A percentile compares a stretch with the other conserved stretches of the same genome.
Evolutionary conservation across 2,797 vertebrate species (phyloP).

Genomic region (Gastrophryne carolinensis): DNA sequence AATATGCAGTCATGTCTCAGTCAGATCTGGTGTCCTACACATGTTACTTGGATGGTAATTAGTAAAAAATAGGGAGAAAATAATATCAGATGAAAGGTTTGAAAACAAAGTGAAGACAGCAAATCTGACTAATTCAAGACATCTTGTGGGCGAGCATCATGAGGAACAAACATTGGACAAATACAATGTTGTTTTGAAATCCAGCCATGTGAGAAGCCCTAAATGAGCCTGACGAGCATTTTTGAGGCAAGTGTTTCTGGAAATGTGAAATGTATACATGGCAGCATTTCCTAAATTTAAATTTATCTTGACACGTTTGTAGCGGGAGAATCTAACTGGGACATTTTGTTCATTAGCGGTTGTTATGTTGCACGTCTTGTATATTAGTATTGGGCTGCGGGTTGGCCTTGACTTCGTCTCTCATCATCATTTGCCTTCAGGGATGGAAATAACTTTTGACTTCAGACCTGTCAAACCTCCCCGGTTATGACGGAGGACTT

Average conservation of each 20-base stretch:
- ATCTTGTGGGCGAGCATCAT: not conserved
- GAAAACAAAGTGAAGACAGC: not conserved
- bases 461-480: conserved; percentile 46
- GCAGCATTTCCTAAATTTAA: conserved; percentile 6
- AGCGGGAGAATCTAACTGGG: not conserved
- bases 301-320: conserved; percentile 45
- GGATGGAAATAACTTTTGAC: conserved; percentile 37
- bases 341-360: conserved; percentile 41
- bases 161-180: not conserved
- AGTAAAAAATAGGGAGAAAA: no score
- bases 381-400: conserved; percentile 22
- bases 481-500: conserved; percentile 38
- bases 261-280: conserved; percentile 31
- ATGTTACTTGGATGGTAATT: no score
- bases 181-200: conserved; percentile 2
- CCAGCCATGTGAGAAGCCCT: not conserved
- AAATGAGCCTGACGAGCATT: not conserved
- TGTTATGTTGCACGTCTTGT: conserved; percentile 11
- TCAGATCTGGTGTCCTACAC: no score
- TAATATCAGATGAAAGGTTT: no score
- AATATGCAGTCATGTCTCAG: no score
- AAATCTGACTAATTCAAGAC: not conserved
- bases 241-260: conserved; percentile 18
- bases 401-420: conserved; percentile 23
- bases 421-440: conserved; percentile 22